Base-by-base conservation (phyloP, 2,113 vertebrate genomes). In the Copsychus sechellarum region DNA sequence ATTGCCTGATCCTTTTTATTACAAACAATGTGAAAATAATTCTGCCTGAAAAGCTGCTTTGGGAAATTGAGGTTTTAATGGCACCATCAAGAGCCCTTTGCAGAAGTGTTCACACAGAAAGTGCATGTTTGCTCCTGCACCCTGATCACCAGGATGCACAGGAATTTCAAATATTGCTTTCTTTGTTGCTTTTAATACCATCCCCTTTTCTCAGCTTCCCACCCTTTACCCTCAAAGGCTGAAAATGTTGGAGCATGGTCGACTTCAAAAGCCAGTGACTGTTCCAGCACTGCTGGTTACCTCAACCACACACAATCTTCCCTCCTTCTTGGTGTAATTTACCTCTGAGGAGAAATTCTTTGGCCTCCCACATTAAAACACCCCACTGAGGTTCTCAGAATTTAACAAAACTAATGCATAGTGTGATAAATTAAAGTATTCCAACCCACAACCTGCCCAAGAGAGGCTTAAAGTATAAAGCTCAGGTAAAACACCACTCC, bases 291-390 rank as follows among this genome's bases (percentile, higher is more conserved):
- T 86, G 71, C 25, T 4, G 3, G 62, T 77, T 86, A 57, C 42
- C 47, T 86, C 54, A 95, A 82, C 38, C 85, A 82, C 80, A 78
- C 12, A 51, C 17, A 81, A 14, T 51, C 50, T 62, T 79, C 71
- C 38, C 74, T 79, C 53, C 43, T 90, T 76, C 58, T 91, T 56
- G 82, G 78, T 58, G 61, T 73, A 93, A 93, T 91, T 90, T 91
- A 80, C 71, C 74, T 36, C 48, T 50, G 11, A 92, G 54, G 38
- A 95, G 33, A 60, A 94, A 88, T 88, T 76, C 34, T 90, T 96
- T 76, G 61, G 51, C 48, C 51, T 92, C 62, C 77, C 62, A 91
- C 53, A 11, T 42, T 90, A 81, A 84, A 88, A 94, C 66, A 76
- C 15, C 31, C 19, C 40, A 53, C 17, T 3, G 2, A 10, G 24